phyloP scores from a whole-genome alignment of 2,797 vertebrate genomes.

The Hippopotamyrus pictus region DNA sequence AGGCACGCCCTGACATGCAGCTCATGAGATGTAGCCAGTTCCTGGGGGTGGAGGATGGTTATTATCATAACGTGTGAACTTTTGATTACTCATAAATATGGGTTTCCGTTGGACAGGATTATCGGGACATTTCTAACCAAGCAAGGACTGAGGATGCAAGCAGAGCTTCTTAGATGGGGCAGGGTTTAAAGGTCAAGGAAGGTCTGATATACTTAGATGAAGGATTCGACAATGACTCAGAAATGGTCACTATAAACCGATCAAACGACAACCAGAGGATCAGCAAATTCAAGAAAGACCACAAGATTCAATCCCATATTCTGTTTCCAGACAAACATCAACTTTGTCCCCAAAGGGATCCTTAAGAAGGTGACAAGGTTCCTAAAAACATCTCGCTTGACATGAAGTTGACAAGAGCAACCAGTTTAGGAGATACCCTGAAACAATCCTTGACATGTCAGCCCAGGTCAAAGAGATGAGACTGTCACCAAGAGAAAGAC shows the following conservation, averaged over 20 bases:
- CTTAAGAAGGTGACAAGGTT: background rate
- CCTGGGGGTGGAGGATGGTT: background rate
- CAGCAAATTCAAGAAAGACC: background rate
- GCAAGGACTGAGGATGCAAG: background rate
- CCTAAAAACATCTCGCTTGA: background rate
- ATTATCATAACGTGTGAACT: background rate
- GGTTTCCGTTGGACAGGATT: background rate
- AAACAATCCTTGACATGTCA: background rate
- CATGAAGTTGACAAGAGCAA: background rate
- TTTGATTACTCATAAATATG: background rate
- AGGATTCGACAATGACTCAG: background rate
- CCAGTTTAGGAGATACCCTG: background rate
- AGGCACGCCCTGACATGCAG: background rate
- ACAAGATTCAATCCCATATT: background rate
- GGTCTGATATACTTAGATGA: background rate
- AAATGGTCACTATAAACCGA: background rate
- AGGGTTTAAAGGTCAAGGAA: conserved; percentile 7
- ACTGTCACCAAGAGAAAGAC: background rate
- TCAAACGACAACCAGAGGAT: background rate
- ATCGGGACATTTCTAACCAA: background rate
- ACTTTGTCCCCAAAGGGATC: background rate
- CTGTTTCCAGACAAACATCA: background rate
- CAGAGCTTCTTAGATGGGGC: background rate
- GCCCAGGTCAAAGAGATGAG: background rate
- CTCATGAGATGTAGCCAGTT: background rate